Percentiles rank a stretch among this genome's conserved stretches.
phyloP scores from a whole-genome alignment of 2,113 vertebrate species.

The Miniopterus natalensis region DNA sequence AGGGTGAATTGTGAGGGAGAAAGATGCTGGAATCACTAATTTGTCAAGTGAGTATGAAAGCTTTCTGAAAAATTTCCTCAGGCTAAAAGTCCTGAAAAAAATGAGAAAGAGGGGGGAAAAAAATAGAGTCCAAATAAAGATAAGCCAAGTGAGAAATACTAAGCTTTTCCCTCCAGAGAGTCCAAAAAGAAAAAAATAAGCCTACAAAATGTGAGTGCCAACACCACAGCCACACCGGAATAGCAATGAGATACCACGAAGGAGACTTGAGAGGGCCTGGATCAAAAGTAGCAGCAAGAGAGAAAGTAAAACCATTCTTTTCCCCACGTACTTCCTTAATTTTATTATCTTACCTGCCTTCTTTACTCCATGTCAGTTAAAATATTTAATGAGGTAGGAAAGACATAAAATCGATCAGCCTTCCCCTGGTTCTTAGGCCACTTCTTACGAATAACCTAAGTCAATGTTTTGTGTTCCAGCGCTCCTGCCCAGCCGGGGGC shows the following conservation, averaged over 20 bases:
- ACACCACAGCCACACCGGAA: not conserved
- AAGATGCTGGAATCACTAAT: slow-evolving; percentile 54
- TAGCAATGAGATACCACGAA: slow-evolving; percentile 13
- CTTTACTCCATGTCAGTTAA: not conserved
- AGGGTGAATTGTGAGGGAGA: slow-evolving; percentile 9
- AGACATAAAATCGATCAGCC: not conserved
- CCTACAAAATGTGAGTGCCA: slow-evolving; percentile 1
- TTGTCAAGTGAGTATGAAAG: slow-evolving; percentile 62
- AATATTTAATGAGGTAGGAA: slow-evolving; percentile 33
- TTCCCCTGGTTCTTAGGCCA: not conserved
- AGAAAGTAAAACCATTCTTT: not conserved
- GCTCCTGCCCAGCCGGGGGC: not conserved
- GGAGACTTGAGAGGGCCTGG: not conserved
- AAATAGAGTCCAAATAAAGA: slow-evolving; percentile 54
- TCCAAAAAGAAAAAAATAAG: slow-evolving; percentile 9
- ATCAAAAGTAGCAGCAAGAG: not conserved
- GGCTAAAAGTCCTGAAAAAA: slow-evolving; percentile 35
- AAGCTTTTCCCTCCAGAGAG: slow-evolving; percentile 15
- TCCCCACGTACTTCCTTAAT: not conserved
- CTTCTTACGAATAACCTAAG: slow-evolving; percentile 46
- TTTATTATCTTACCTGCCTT: not conserved
- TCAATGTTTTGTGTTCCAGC: not conserved
- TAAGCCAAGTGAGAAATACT: slow-evolving; percentile 46
- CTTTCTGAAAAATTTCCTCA: slow-evolving; percentile 48
- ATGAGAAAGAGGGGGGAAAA: slow-evolving; percentile 18